Evolutionary conservation across 2,888 invertebrate genomes (phyloP), one percentile per base, ranked within the genome.

Genomic region (Ophion slaviceki): DNA sequence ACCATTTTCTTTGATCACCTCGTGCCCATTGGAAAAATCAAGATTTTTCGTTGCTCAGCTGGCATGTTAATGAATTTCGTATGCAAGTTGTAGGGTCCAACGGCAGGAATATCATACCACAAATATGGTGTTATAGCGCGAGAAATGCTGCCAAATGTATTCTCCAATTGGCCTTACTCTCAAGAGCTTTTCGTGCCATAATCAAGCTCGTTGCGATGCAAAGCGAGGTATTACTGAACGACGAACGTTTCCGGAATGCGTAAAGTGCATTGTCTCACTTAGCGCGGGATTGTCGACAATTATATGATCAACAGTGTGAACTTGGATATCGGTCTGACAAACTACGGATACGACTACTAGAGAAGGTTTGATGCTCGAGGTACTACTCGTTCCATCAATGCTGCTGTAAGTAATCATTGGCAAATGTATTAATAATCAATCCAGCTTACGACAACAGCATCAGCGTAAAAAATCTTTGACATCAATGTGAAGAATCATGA

Each of bases 201-300:
- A 86, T 82, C 61, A 68, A 36, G 72, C 57, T 45, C 45, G 77
- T 86, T 86, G 47, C 66, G 20, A 82, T 82, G 76, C 85, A 57
- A 86, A 82, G 70, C 72, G 77, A n/a, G 68, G 11, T 28, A 68
- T 82, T 82, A 24, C 59, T 2, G 5, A 71, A 57, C 40, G 47
- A 62, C 62, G 64, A 82, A 40, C 53, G 40, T 80, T 72, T 40
- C 45, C 64, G n/a, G 17, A 57, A 28, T 45, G 80, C 68, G 71
- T 61, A 64, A 68, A 80, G 45, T 72, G 53, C 24, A 32, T 67
- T 61, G 17, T 82, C 76, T 67, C 53, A 17, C 20, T 20, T 14
- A 61, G 68, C 45, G 10, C 40, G 45, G 36, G 77, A 68, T 70
- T 72, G 76, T 62, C 71, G 79, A 67, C 72, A 36, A 76, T 67